Evolutionary conservation across 1,140 invertebrate species (phyloP).

Genomic region (Heliothis subflexa): DNA sequence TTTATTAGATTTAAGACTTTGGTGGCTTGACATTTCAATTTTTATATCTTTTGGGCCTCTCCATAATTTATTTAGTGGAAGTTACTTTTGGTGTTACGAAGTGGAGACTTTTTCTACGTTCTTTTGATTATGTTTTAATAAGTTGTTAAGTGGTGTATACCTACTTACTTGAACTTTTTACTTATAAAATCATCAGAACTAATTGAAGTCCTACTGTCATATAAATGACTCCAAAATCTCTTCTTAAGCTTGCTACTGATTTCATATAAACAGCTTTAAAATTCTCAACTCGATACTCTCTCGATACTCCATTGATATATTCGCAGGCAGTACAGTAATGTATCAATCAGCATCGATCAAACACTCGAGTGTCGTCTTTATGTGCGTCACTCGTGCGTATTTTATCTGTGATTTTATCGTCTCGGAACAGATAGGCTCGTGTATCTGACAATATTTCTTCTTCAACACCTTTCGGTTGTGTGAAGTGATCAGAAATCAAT

Average conservation of each 20-base stretch:
- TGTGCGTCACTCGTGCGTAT: conserved; percentile 4
- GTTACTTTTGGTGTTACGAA: too few species aligned
- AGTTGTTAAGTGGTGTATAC: too few species aligned
- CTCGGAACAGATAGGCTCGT: neutral
- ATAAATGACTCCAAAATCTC: too few species aligned
- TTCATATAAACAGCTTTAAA: neutral
- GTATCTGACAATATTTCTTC: conserved; percentile 16
- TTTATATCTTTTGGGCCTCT: conserved; percentile 8
- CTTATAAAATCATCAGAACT: too few species aligned
- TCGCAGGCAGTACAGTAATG: neutral
- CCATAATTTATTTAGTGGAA: neutral
- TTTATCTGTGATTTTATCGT: too few species aligned
- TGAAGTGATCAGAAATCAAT: conserved; percentile 27
- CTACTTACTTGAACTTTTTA: too few species aligned
- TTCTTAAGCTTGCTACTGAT: too few species aligned
- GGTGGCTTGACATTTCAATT: neutral
- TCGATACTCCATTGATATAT: neutral
- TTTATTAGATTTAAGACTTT: conserved; percentile 28
- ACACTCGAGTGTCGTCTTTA: conserved; percentile 23
- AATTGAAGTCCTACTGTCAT: too few species aligned
- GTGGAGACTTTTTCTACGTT: too few species aligned
- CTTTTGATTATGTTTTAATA: too few species aligned
- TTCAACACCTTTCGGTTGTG: conserved; percentile 13
- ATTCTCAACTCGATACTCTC: neutral
- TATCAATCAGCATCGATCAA: conserved; percentile 31